A percentile compares a stretch with the other conserved stretches of the same genome.
Evolutionary conservation across 1,140 invertebrate species (phyloP).

Genomic region (Drosophila arizonae): DNA sequence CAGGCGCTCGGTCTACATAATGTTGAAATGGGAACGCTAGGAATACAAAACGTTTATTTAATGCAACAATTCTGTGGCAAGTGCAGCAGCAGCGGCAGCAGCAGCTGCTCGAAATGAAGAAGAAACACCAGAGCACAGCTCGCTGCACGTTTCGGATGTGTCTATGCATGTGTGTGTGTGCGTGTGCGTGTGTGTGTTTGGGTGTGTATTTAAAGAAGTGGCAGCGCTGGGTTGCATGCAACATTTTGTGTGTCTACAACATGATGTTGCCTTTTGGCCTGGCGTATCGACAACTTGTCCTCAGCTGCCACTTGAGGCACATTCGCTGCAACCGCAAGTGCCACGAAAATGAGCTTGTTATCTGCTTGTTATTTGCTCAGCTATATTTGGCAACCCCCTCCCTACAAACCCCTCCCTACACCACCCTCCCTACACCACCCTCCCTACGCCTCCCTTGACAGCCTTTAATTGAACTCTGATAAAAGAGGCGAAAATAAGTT

Average conservation of each 20-base stretch:
- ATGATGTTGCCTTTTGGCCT: slow-evolving; percentile 47
- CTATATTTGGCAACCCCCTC: not conserved
- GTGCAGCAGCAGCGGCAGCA: slow-evolving; percentile 45
- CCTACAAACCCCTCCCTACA: not conserved
- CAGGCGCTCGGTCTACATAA: slow-evolving; percentile 29
- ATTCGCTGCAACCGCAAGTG: slow-evolving; percentile 43
- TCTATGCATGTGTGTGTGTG: too few species aligned
- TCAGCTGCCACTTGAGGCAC: slow-evolving; percentile 21
- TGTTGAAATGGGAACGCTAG: slow-evolving; percentile 10
- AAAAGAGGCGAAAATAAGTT: slow-evolving; percentile 28
- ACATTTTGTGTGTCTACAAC: slow-evolving; percentile 26
- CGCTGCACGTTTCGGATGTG: slow-evolving; percentile 10
- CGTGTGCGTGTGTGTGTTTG: not conserved
- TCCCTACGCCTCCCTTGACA: not conserved
- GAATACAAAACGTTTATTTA: slow-evolving; percentile 69
- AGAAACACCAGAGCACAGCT: slow-evolving; percentile 30
- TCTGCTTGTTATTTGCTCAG: slow-evolving; percentile 21
- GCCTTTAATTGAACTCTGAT: slow-evolving; percentile 42
- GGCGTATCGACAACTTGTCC: slow-evolving; percentile 52
- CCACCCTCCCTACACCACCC: not conserved
- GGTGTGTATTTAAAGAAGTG: not conserved
- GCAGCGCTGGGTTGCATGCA: slow-evolving; percentile 21
- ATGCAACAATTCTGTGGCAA: slow-evolving; percentile 76
- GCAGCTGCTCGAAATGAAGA: slow-evolving; percentile 19
- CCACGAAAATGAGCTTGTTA: slow-evolving; percentile 42